These are phyloP conservation scores for Melanotaenia trifasciata DNA, from an alignment of 2,797 vertebrate genomes.

Conservation along the genomic window DNA sequence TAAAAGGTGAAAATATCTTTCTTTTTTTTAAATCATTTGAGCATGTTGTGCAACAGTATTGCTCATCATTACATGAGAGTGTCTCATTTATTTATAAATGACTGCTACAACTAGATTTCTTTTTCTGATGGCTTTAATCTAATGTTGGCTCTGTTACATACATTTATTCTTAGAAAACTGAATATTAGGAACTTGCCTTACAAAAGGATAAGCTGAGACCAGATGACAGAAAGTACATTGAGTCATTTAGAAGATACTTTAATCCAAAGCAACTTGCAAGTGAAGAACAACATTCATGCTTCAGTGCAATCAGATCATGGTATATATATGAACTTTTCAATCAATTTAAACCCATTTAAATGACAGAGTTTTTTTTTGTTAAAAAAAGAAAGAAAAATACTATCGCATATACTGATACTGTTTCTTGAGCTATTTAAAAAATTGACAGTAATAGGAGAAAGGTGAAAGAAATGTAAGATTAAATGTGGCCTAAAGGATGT, in stretches of 20 bases:
- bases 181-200: background rate
- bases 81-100: conserved; percentile 38
- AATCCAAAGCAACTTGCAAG: background rate
- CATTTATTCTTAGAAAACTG: background rate
- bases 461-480: background rate
- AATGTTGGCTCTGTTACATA: conserved; percentile 9
- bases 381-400: too few species aligned
- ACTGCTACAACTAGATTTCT: conserved; percentile 22
- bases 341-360: background rate
- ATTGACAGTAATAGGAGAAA: too few species aligned
- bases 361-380: background rate
- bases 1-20: background rate
- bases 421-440: too few species aligned
- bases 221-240: background rate
- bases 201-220: background rate
- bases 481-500: background rate
- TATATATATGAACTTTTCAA: background rate
- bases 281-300: background rate
- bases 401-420: too few species aligned
- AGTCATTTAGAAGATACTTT: background rate
- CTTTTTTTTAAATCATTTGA: background rate
- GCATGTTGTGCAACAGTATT: conserved; percentile 1
- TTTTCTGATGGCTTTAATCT: conserved; percentile 25
- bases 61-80: conserved; percentile 14
- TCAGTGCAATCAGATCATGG: background rate